Evolutionary conservation across 2,888 invertebrate species (phyloP), one percentile per base, ranked within the genome.

Genomic region (Scrobipalpa atriplicella): DNA sequence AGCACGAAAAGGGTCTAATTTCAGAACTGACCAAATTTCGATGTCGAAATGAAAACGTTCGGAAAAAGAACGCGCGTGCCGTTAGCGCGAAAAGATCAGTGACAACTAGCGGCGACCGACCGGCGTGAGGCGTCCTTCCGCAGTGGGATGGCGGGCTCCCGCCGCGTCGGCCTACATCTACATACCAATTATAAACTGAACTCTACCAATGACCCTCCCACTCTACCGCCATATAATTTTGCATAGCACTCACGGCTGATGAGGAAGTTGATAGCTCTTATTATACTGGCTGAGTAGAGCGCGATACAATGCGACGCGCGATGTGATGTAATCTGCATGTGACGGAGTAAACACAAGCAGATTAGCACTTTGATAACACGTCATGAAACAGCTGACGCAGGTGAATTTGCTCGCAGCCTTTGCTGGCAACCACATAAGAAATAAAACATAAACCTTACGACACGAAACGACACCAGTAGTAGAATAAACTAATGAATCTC

Each of bases 161-260:
- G 90, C 91, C 91, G 90, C 91, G 86, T 83, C 89, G 90, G 81
- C 89, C 90, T 90, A 90, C 84, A 86, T 90, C 82, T 74, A 73
- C 64, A 56, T 64, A 54, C 62, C 64, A 56, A 64, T 41, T 56
- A 39, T 64, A 64, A 64, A 10, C n/a, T 39, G 64, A 56, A 19
- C 64, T 21, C 41, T 64, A 51, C 54, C 54, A 52, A 19, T 18
- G 29, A 47, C 29, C 29, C 5, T 8, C 36, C 58, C n/a, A 29
- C 38, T 58, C 36, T 29, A 0, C 7, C 1, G 1, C 21, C 19
- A 52, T 21, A 18, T 10, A 52, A 19, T 1, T 21, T 18, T 19
- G 52, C 58, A 16, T 10, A 38, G 16, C n/a, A 29, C 11, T 18
- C 38, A 8, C 11, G 29, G 0, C 16, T 58, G 58, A 38, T 36